Conservation (phyloP, 2,113 vertebrate species). For the Phyllopteryx taeniolatus region DNA sequence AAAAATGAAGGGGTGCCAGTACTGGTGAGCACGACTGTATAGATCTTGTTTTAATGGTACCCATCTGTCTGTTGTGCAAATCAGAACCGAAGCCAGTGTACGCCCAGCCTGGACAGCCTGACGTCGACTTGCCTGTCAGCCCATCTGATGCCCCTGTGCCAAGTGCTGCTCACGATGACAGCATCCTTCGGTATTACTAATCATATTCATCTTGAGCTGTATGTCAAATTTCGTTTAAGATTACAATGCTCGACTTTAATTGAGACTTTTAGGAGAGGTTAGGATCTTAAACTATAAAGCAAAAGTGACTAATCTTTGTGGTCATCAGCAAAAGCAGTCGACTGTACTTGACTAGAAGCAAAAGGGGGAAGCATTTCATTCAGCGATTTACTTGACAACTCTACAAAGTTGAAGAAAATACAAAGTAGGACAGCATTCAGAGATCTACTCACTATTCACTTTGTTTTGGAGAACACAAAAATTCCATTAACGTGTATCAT, state of each 20-base stretch:
- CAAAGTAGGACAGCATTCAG: slow-evolving; percentile 4
- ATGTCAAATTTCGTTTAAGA: not conserved
- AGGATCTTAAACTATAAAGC: not conserved
- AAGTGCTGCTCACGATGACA: slow-evolving; percentile 89
- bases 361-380: not conserved
- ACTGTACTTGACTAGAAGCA: not conserved
- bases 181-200: slow-evolving; percentile 83
- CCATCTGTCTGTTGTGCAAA: slow-evolving; percentile 12
- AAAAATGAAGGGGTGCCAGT: too few relatives aligned
- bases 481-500: slow-evolving; percentile 1
- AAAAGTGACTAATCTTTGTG: not conserved
- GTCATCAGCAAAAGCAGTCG: not conserved
- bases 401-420: slow-evolving; percentile 2
- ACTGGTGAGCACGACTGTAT: not conserved
- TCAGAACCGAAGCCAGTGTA: slow-evolving; percentile 98
- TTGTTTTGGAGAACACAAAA: slow-evolving; percentile 11
- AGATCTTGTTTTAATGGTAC: not conserved
- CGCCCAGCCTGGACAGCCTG: slow-evolving; percentile 94
- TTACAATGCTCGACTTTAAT: not conserved
- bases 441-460: slow-evolving; percentile 6
- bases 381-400: not conserved
- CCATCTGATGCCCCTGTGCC: slow-evolving; percentile 92
- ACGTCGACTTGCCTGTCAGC: slow-evolving; percentile 96
- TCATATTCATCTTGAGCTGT: not conserved
- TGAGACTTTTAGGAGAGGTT: not conserved